Evolutionary conservation across 2,797 vertebrate genomes (phyloP).

Genomic region (Amblyraja radiata): DNA sequence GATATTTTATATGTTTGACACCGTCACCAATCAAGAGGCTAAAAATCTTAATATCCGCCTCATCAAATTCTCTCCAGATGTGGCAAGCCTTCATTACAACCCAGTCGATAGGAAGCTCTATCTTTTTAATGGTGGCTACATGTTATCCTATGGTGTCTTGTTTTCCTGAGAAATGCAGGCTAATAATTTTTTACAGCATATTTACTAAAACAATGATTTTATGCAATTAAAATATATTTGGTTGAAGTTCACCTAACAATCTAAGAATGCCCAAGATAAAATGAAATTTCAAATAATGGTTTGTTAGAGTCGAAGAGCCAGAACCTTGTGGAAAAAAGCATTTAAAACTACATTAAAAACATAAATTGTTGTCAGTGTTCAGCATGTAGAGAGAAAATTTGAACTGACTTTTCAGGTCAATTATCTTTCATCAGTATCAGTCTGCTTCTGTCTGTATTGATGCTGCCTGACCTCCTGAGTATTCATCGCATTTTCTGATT

Average conservation of each 20-base stretch:
- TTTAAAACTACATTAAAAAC: too few species aligned
- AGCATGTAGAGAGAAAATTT: too few species aligned
- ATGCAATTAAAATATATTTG: neutral
- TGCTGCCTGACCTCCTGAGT: too few species aligned
- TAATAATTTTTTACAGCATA: neutral
- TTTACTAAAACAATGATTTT: neutral
- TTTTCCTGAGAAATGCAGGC: neutral
- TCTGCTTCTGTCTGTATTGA: too few species aligned
- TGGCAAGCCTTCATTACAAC: conserved; percentile 22
- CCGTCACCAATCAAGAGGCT: conserved; percentile 4
- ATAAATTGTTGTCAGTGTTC: too few species aligned
- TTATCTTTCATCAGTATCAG: too few species aligned
- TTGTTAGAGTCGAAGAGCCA: neutral
- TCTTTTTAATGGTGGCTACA: conserved; percentile 20
- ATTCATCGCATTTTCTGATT: too few species aligned
- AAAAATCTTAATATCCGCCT: conserved; percentile 7
- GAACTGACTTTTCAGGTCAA: too few species aligned
- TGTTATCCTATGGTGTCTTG: neutral
- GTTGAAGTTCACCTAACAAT: neutral
- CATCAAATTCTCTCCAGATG: neutral
- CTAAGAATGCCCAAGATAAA: neutral
- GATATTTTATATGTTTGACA: conserved; percentile 26
- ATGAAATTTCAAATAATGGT: neutral
- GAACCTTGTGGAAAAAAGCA: neutral
- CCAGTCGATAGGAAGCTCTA: conserved; percentile 30